Evolutionary conservation across 2,113 vertebrate species (phyloP), one percentile per base, ranked within the genome.

Genomic region (Labeo catla): DNA sequence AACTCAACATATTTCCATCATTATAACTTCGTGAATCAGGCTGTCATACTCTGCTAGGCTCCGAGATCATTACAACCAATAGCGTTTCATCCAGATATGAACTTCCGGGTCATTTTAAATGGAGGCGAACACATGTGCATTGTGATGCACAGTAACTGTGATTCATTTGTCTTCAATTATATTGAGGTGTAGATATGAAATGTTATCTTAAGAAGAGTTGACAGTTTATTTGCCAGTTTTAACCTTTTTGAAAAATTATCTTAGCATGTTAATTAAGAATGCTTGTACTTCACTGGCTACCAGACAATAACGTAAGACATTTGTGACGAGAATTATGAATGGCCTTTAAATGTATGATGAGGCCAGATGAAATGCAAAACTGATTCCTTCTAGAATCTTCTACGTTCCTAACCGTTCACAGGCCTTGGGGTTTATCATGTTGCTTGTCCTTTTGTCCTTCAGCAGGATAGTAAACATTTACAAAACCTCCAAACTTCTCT

Each of bases 381-480:
- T 28, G 13, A 15, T 66, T 74, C 1, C 28, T 79, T 87, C 84
- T 59, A 80, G 78, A 63, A 81, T 52, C 43, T 63, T 72, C n/a
- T 0, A 57, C 34, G 4, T 70, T 16, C 72, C 4, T 6, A 1
- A 57, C 9, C 6, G 6, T 43, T 81, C 3, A 21, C n/a, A 28
- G 2, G 65, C n/a, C 57, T 78, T 65, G 19, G 16, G 23, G 73
- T 76, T 89, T 57, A 88, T 90, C 88, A 83, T 83, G 45, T 61
- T 76, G 52, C 68, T 49, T 28, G 36, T 70, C 84, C 85, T 85
- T 77, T 91, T 57, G 89, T 79, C 87, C 88, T 80, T 89, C 66
- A 9, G 23, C 2, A 23, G 34, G 36, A 65, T 65, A 88, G 76
- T 81, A 85, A 90, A 93, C 86, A 85, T 89, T 88, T 84, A 88